Evolutionary conservation across 2,888 invertebrate species (phyloP), one percentile per base, ranked within the genome.

Genomic region (Drosophila nigricruria): DNA sequence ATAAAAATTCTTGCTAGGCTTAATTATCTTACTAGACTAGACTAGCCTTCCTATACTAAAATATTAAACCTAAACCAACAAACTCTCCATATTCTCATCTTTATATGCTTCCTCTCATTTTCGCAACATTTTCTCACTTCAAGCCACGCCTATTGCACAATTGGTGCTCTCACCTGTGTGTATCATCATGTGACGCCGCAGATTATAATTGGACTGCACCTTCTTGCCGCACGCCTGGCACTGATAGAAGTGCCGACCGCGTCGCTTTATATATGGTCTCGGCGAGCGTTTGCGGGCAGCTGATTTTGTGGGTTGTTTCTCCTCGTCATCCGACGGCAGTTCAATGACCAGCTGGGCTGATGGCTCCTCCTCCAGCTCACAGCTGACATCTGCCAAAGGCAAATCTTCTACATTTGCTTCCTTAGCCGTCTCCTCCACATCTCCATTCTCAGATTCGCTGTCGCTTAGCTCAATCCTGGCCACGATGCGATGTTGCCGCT

Each of bases 161-260:
- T 18, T 38, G 45, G 40, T 30, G 23, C 34, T 12, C 59, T 75
- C 52, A 93, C 92, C 92, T 71, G 92, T 92, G 65, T 93, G 93
- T 70, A 93, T 93, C 93, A 93, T 93, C 92, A 92, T 93, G 73
- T 93, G 93, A 2, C 93, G 88, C 5, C 92, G 86, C 42, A 93
- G 80, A 77, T 93, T 93, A 66, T 93, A 93, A 60, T 91, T 92
- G 30, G 92, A 92, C 58, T 92, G 92, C 34, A 93, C 92, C 62
- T 90, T 92, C 59, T 92, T 92, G 32, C 92, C 91, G 57, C 93
- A 93, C n/a, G 91, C 83, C 73, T 89, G 89, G 74, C 93, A 93
- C 68, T 92, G 92, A 62, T 91, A 92, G 36, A 85, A 86, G 27
- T 91, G 90, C 5, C 92, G 91, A n/a, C 92, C 90, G 49, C 71